These are phyloP conservation scores for Daphoenositta chrysoptera DNA, from an alignment of 2,113 vertebrate genomes.

Conservation along the genomic window DNA sequence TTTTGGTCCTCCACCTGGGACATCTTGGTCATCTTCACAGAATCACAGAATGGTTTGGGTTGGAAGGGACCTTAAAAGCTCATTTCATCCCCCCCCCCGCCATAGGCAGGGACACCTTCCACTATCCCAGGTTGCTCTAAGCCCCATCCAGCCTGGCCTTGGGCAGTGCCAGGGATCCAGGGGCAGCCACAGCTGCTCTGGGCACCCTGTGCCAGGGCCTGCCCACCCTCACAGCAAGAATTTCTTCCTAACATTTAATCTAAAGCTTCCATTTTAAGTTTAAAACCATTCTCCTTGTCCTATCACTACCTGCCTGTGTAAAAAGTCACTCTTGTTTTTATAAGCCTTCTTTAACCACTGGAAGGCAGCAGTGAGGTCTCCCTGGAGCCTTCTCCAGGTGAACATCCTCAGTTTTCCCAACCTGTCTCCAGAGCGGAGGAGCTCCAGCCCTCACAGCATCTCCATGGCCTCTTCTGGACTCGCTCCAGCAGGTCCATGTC, in stretches of 20 bases:
- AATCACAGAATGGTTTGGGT: neutral
- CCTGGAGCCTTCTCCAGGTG: neutral
- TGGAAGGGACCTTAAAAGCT: neutral
- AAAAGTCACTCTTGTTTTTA: neutral
- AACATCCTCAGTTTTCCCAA: neutral
- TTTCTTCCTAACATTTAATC: neutral
- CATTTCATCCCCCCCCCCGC: neutral
- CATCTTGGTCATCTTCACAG: neutral
- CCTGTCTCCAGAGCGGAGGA: neutral
- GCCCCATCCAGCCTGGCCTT: rapidly evolving
- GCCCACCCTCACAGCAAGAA: rapidly evolving
- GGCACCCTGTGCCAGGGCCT: rapidly evolving
- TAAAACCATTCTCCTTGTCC: neutral
- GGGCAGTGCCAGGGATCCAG: rapidly evolving
- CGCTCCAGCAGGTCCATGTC: neutral
- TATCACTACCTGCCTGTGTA: rapidly evolving
- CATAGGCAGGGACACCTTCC: neutral
- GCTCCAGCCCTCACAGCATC: neutral
- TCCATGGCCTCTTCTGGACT: neutral
- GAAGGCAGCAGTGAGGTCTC: neutral
- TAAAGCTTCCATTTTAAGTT: neutral
- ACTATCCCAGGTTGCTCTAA: rapidly evolving
- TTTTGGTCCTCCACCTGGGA: neutral
- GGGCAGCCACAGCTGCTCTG: neutral
- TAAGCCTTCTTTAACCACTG: no score